Percentiles rank a stretch among this genome's conserved stretches.
phyloP scores from a whole-genome alignment of 1,140 invertebrate species.

The Megalonaias nervosa region DNA sequence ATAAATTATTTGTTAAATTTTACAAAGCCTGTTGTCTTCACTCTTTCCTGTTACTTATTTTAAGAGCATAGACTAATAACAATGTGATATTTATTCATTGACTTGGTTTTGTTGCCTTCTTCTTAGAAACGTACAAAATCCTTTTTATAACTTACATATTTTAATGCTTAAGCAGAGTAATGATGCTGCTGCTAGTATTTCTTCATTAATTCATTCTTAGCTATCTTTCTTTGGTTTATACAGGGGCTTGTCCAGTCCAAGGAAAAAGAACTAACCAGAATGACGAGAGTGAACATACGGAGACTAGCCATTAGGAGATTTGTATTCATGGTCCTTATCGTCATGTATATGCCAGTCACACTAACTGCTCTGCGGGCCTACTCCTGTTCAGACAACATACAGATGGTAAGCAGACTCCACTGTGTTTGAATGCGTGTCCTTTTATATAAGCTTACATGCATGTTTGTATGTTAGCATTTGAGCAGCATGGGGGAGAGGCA shows the following conservation, averaged over 20 bases:
- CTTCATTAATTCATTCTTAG: not conserved
- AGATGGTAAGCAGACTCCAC: not conserved
- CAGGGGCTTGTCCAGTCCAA: not conserved
- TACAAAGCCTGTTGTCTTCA: too few relatives aligned
- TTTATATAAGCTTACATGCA: too few relatives aligned
- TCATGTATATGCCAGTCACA: conserved; percentile 23
- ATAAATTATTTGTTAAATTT: too few relatives aligned
- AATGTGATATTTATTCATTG: too few relatives aligned
- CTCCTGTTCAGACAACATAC: conserved; percentile 19
- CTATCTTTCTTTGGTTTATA: not conserved
- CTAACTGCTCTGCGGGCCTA: conserved; percentile 15
- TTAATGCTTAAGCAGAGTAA: not conserved
- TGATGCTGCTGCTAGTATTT: not conserved
- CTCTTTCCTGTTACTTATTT: too few relatives aligned
- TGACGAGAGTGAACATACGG: not conserved
- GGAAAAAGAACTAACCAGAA: too few relatives aligned
- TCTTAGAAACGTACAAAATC: not conserved
- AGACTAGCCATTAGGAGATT: conserved; percentile 6
- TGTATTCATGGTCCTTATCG: conserved; percentile 10
- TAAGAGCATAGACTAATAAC: too few relatives aligned
- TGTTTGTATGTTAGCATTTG: too few relatives aligned
- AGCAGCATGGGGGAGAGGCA: too few relatives aligned
- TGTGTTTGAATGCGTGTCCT: not conserved
- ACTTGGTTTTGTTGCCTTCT: not conserved
- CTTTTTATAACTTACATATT: not conserved